Conservation (phyloP, 2,888 invertebrate species). For the Imbricaverruca yamaguchii region DNA sequence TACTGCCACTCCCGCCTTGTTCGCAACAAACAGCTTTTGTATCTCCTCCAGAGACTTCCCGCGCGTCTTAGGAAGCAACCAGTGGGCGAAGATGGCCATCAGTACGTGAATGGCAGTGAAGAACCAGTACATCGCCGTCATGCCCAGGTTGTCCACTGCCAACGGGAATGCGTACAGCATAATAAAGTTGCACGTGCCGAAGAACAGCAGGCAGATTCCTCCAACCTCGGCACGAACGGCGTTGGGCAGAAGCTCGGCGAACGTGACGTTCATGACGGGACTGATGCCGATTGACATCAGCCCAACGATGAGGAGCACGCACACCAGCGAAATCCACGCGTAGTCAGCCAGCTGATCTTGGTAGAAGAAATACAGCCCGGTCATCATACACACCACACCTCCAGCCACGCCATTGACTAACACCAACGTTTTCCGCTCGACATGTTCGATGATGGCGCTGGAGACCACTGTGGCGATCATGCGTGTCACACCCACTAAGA, state of each 20-base stretch:
- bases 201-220: neutral
- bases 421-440: neutral
- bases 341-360: neutral
- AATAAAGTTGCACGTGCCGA: neutral
- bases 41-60: neutral
- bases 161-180: neutral
- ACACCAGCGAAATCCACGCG: neutral
- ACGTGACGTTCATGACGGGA: neutral
- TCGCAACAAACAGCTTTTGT: neutral
- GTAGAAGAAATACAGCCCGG: neutral
- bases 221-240: neutral
- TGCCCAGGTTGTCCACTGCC: neutral
- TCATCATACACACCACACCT: neutral
- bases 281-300: neutral
- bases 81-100: neutral
- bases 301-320: neutral
- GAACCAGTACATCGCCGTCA: neutral
- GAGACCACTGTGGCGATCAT: neutral
- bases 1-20: too few species aligned
- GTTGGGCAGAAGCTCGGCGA: neutral
- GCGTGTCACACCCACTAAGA: neutral
- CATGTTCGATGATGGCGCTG: neutral
- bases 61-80: neutral
- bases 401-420: neutral
- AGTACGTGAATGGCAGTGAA: neutral